Evolutionary conservation across 2,888 invertebrate species (phyloP), one percentile per base, ranked within the genome.

Genomic region (Hipparchia semele): DNA sequence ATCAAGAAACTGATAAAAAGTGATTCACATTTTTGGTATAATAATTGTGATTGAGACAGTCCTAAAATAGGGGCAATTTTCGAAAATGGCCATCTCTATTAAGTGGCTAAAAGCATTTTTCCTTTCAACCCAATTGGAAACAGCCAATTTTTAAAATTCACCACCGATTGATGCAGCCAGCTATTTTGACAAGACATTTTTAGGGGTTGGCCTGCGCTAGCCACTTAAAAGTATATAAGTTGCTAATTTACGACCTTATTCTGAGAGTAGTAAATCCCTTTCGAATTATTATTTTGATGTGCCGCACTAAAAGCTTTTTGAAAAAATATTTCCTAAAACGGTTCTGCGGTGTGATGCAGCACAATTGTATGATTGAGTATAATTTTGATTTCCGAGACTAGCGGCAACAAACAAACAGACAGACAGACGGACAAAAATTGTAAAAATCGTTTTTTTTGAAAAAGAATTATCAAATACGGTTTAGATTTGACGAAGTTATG

Each of bases 161-260:
- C 49, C 12, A 68, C 54, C 78, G 68, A 79, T 87, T 88, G 86
- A 88, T 82, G 84, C 79, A 71, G 79, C 87, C 88, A 87, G 81
- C 86, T 89, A 86, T 90, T 91, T 89, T 90, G 90, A 90, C 90
- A 89, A 85, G 81, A 85, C 77, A 86, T 86, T 86, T 87, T 73
- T 71, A 68, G 70, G 64, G 73, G 54, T 64, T 56, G 67, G 67
- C 58, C 56, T 53, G 13, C 13, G 13, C 8, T 1, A 58, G 23
- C 58, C 58, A 71, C 49, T 71, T 49, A 9, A 61, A 61, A 61
- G 8, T 12, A 39, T 69, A 45, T 6, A 8, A 49, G n/a, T 45
- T 13, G 45, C 13, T 62, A 64, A 54, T 12, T 23, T 51, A 45
- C 12, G 45, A 45, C 70, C 56, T 62, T 70, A 70, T 70, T 12